phyloP scores from a whole-genome alignment of 2,888 invertebrate species.

The Pristionchus arcanus region DNA sequence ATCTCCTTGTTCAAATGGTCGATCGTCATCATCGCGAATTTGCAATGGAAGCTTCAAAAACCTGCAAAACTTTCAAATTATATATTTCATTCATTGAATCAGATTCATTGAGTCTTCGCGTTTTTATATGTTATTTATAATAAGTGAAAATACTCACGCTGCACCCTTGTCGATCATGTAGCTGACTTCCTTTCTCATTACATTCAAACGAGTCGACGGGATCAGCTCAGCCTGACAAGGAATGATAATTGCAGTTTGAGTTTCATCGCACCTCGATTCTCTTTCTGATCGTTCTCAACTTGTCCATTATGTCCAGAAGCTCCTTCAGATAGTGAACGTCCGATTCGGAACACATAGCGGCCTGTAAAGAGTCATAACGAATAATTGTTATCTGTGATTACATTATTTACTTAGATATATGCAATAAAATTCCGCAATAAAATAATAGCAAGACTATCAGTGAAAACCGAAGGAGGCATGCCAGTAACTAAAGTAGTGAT shows the following conservation, averaged over 20 bases:
- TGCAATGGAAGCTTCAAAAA: constrained; percentile 63
- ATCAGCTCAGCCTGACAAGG: constrained; percentile 60
- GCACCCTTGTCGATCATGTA: constrained; percentile 65
- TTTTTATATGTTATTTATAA: background rate
- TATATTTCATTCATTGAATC: background rate
- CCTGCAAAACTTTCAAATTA: constrained; percentile 11
- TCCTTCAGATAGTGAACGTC: constrained; percentile 45
- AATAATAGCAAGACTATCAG: too few relatives aligned
- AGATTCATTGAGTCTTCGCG: background rate
- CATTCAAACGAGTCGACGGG: constrained; percentile 64
- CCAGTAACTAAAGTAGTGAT: background rate
- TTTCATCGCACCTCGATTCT: constrained; percentile 8
- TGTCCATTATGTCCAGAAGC: constrained; percentile 41
- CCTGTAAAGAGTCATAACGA: background rate
- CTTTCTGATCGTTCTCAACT: background rate
- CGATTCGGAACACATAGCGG: constrained; percentile 19
- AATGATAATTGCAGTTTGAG: too few relatives aligned
- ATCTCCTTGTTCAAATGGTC: constrained; percentile 56
- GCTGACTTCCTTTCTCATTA: constrained; percentile 60
- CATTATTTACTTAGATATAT: too few relatives aligned
- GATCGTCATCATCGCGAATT: constrained; percentile 62
- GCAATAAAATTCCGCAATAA: too few relatives aligned
- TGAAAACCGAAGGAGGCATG: too few relatives aligned
- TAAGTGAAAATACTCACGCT: constrained; percentile 51
- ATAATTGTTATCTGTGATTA: too few relatives aligned